Conservation (phyloP, 2,797 vertebrate genomes). For the Chelidonichthys spinosus region DNA sequence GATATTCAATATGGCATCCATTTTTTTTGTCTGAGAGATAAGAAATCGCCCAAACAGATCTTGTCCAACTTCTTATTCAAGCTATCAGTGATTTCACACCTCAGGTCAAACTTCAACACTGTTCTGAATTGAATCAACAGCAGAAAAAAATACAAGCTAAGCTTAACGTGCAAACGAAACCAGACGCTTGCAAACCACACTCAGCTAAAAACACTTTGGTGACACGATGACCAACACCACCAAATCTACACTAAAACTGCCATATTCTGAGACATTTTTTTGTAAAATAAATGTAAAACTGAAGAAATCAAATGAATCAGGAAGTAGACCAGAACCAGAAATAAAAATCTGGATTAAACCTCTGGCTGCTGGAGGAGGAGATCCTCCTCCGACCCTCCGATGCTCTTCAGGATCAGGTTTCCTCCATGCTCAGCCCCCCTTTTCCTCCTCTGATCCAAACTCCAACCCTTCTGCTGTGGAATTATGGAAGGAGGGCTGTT, state of each 20-base stretch:
- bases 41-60: not conserved
- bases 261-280: not conserved
- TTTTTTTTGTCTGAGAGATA: not conserved
- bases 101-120: not conserved
- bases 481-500: constrained; percentile 81
- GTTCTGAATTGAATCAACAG: not conserved
- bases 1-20: not conserved
- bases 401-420: constrained; percentile 76
- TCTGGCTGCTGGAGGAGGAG: constrained; percentile 53
- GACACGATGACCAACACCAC: not conserved
- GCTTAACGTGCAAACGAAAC: constrained; percentile 10
- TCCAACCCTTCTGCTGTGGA: constrained; percentile 62
- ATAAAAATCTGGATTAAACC: constrained; percentile 55
- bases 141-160: constrained; percentile 25
- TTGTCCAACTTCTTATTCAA: not conserved
- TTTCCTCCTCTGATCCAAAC: constrained; percentile 79
- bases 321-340: constrained; percentile 55
- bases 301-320: constrained; percentile 44
- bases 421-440: constrained; percentile 53
- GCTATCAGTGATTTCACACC: not conserved
- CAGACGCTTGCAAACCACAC: constrained; percentile 7
- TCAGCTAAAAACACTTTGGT: constrained; percentile 14
- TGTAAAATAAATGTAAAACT: not conserved
- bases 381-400: constrained; percentile 65
- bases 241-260: not conserved